Base-by-base conservation (phyloP, 2,888 invertebrate genomes). In the Sphaerolaimus hirsutus region DNA sequence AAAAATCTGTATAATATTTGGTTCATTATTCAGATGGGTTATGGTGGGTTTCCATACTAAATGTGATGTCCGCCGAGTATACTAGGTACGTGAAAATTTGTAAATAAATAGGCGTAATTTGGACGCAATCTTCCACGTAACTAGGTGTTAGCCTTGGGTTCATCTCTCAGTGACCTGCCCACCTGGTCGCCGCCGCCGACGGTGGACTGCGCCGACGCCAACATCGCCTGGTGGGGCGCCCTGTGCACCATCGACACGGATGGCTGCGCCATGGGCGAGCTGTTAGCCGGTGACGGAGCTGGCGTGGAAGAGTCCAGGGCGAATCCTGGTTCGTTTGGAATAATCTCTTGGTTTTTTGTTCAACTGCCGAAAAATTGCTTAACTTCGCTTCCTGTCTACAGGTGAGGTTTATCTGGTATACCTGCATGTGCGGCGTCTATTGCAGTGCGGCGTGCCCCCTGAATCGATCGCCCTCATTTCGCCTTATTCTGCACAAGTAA, bases 401-500 rank as follows among this genome's bases (percentile, higher is more conserved):
- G 69, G 69, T 17, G 72, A 73, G 57, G 72, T 69, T 19, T 65
- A 68, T 48, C 56, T 72, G 36, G 70, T 71, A 2, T 59, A 60
- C 12, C 56, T 58, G 36, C 66, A 71, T 50, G 67, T 71, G 2
- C 55, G 63, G 29, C 52, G 58, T n/a, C 58, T 73, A 17, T 51
- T 71, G 5, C 55, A 58, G 24, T 52, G 60, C 50, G 72, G 72
- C 14, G 52, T 73, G 14, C 50, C 55, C 5, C 59, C 65, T 12
- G 55, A 58, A 40, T 65, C 68, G 48, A 67, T 73, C 46, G 72
- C 71, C 42, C 66, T 73, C 5, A 72, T 73, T 45, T 68, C 72
- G 2, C 72, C 73, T 0, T 73, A 73, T 54, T 69, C 70, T 49
- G 57, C 71, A 36, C 72, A 72, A 62, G 70, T 70, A 52, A n/a